Evolutionary conservation across 2,888 invertebrate species (phyloP).

Genomic region (Esperia sulphurella): DNA sequence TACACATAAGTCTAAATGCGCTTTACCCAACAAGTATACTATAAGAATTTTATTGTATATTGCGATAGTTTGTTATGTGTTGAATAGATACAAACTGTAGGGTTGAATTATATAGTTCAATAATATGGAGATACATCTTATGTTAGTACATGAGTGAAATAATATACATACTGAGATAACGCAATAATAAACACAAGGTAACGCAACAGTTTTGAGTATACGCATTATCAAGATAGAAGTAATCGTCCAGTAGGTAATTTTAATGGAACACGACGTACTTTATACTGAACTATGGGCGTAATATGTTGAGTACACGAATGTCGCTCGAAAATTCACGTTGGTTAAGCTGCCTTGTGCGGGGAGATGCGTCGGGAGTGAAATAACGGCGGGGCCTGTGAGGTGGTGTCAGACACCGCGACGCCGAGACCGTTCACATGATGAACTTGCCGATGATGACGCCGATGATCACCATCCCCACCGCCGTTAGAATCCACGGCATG

Average conservation of each 20-base stretch:
- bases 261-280: neutral
- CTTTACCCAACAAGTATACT: too few relatives aligned
- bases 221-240: neutral
- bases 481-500: slow-evolving; percentile 82
- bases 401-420: slow-evolving; percentile 43
- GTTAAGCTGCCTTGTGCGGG: slow-evolving; percentile 42
- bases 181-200: neutral
- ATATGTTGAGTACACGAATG: neutral
- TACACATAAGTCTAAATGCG: too few relatives aligned
- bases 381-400: slow-evolving; percentile 53
- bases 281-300: neutral
- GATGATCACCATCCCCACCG: slow-evolving; percentile 83
- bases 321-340: slow-evolving; percentile 13
- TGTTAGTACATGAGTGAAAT: neutral
- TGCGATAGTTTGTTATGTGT: too few relatives aligned
- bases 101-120: too few relatives aligned
- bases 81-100: too few relatives aligned
- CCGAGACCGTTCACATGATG: slow-evolving; percentile 83
- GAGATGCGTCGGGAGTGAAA: slow-evolving; percentile 53
- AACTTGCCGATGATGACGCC: slow-evolving; percentile 90
- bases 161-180: too few relatives aligned
- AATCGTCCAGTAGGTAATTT: neutral
- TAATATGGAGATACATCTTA: too few relatives aligned
- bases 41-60: too few relatives aligned
- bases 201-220: neutral